Percentiles rank a stretch among this genome's conserved stretches.
Conservation (phyloP, 2,888 invertebrate species). For the Charanyca ferruginea region DNA sequence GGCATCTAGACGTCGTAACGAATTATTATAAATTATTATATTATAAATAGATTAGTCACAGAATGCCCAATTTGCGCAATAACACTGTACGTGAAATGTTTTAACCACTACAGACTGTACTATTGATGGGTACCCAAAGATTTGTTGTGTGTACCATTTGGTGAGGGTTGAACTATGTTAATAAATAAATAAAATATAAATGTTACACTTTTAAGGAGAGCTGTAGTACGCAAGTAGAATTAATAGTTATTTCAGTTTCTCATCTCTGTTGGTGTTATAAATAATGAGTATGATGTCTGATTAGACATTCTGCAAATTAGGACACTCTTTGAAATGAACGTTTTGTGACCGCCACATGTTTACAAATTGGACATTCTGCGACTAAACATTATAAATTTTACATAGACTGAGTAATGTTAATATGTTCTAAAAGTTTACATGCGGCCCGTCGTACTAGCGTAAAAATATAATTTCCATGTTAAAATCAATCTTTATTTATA, state of each 20-base stretch:
- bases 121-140: background rate
- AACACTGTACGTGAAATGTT: background rate
- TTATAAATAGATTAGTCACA: slow-evolving; percentile 55
- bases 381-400: slow-evolving; percentile 64
- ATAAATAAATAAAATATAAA: too few species aligned
- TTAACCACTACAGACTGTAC: background rate
- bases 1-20: slow-evolving; percentile 74
- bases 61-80: slow-evolving; percentile 29
- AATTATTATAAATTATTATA: slow-evolving; percentile 77
- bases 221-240: background rate
- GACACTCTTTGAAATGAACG: background rate
- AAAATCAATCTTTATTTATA: slow-evolving; percentile 52
- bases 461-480: slow-evolving; percentile 56
- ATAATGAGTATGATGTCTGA: background rate
- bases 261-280: background rate
- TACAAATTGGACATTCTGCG: slow-evolving; percentile 46
- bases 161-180: background rate
- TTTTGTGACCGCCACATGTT: slow-evolving; percentile 33
- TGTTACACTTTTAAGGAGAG: background rate
- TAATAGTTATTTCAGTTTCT: too few species aligned
- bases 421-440: slow-evolving; percentile 76
- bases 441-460: slow-evolving; percentile 66
- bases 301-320: background rate
- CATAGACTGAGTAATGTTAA: slow-evolving; percentile 88
- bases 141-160: background rate